Evolutionary conservation across 2,797 vertebrate genomes (phyloP).

Genomic region (Myiotriccus ornatus): DNA sequence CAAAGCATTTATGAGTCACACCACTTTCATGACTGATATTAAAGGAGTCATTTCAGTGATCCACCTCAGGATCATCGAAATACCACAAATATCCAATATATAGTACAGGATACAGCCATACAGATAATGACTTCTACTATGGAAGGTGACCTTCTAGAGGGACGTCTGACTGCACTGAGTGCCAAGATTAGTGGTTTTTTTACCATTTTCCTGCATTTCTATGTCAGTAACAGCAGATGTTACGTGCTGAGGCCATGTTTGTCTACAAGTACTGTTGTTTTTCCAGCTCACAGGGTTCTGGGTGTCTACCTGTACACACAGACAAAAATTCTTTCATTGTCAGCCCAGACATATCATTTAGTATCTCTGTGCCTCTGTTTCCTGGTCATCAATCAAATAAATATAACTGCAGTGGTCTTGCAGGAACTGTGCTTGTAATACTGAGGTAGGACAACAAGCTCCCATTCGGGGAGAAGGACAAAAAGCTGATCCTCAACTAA

Average conservation of each 20-base stretch:
- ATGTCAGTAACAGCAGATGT: background rate
- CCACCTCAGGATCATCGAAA: background rate
- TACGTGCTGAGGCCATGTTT: fast-evolving
- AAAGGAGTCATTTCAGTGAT: background rate
- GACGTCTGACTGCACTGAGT: background rate
- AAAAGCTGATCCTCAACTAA: background rate
- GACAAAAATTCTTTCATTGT: background rate
- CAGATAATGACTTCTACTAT: background rate
- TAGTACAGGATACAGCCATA: background rate
- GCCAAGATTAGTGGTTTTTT: background rate
- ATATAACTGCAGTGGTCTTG: background rate
- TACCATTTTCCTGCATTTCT: background rate
- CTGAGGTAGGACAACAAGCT: background rate
- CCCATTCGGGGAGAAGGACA: background rate
- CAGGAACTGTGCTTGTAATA: background rate
- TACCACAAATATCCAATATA: background rate
- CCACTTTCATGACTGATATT: background rate
- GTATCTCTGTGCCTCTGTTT: background rate
- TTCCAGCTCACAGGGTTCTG: background rate
- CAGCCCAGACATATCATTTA: background rate
- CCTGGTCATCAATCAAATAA: background rate
- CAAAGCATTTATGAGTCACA: background rate
- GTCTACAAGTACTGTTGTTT: background rate
- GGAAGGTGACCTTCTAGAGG: background rate
- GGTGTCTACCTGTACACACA: background rate